phyloP scores from a whole-genome alignment of 2,113 vertebrate genomes.

The Carettochelys insculpta region DNA sequence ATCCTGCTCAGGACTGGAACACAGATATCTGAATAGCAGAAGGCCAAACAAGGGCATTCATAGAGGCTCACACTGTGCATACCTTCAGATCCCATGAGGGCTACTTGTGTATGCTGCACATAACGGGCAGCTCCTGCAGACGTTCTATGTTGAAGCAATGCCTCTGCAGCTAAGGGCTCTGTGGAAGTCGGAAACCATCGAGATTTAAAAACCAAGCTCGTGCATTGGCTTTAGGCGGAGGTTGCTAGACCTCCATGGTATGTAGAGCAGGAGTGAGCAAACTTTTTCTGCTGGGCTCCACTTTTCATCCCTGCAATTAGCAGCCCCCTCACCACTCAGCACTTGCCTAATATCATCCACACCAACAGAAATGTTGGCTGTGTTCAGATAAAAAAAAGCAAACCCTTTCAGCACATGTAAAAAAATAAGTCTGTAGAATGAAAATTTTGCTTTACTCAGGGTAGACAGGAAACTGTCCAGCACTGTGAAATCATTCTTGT shows the following conservation, averaged over 20 bases:
- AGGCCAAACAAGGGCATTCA: background rate
- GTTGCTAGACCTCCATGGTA: background rate
- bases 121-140: background rate
- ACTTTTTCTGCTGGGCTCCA: too few relatives aligned
- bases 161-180: background rate
- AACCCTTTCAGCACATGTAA: too few relatives aligned
- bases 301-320: too few relatives aligned
- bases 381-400: too few relatives aligned
- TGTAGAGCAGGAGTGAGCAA: too few relatives aligned
- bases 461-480: too few relatives aligned
- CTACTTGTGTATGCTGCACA: background rate
- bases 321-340: too few relatives aligned
- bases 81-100: background rate
- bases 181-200: slow-evolving; percentile 10
- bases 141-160: background rate
- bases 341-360: too few relatives aligned
- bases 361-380: too few relatives aligned
- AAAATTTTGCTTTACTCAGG: too few relatives aligned
- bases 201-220: slow-evolving; percentile 50
- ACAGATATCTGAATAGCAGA: background rate
- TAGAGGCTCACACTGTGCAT: accelerated
- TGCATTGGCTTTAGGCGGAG: slow-evolving; percentile 44
- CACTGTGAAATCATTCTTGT: too few relatives aligned
- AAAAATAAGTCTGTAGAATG: too few relatives aligned
- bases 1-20: background rate